These are phyloP conservation scores for Rhodophaea formosa DNA, from an alignment of 2,888 invertebrate species.

Conservation along the genomic window DNA sequence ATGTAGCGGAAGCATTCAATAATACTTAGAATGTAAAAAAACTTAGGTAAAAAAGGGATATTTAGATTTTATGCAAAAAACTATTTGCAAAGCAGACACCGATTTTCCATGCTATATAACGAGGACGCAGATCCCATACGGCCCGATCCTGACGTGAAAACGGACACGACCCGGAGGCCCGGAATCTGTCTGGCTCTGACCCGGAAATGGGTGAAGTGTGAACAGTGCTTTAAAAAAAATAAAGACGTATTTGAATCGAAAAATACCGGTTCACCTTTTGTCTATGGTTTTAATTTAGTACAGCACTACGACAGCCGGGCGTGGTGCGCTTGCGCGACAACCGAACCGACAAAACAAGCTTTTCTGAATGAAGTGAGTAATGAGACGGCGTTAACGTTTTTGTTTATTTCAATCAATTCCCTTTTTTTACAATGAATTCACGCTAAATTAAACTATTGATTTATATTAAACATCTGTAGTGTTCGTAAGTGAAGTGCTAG, in stretches of 20 bases:
- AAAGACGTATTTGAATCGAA: neutral
- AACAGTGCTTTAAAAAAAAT: too few species aligned
- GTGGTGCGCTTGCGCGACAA: constrained; percentile 76
- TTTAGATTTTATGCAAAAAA: too few species aligned
- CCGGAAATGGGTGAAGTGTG: too few species aligned
- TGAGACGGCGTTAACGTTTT: constrained; percentile 54
- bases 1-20: too few species aligned
- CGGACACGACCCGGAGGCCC: too few species aligned
- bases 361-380: constrained; percentile 65
- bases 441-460: constrained; percentile 25
- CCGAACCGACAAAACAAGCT: constrained; percentile 27
- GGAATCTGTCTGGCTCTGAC: too few species aligned
- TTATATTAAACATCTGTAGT: constrained; percentile 25
- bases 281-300: neutral
- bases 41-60: too few species aligned
- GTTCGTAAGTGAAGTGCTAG: constrained; percentile 34
- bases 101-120: too few species aligned
- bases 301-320: constrained; percentile 56
- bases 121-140: too few species aligned
- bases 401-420: constrained; percentile 57
- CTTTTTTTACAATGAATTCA: constrained; percentile 43
- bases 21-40: too few species aligned
- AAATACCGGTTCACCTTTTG: neutral
- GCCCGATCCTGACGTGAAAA: too few species aligned
- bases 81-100: too few species aligned